Evolutionary conservation across 2,888 invertebrate species (phyloP), one percentile per base, ranked within the genome.

Genomic region (Meteorus cinctellus): DNA sequence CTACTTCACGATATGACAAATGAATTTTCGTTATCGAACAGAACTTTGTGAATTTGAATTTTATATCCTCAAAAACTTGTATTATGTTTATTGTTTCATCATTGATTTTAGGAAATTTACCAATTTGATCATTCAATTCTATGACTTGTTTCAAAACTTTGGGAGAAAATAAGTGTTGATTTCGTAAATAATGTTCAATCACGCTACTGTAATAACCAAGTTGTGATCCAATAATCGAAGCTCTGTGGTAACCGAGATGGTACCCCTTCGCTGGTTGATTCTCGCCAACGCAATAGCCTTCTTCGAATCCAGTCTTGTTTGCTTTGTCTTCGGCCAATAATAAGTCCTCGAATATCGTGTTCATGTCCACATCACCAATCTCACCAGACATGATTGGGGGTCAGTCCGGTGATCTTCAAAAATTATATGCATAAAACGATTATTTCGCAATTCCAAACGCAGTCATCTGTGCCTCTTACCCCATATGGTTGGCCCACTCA

Each of bases 221-320:
- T 90, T 96, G 95, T 65, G 93, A 92, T 3, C 96, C 96, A 24
- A 96, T 86, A 86, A 94, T 93, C 71, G 94, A 92, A 12, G 95
- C 96, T 88, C 94, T 92, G 79, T 95, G 94, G 86, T 95, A 95
- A 1, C 96, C 96, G 78, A 94, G 90, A 87, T 95, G 94, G 86
- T 92, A 95, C 1, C 93, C 95, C 86, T 94, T 93, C 24, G 92
- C 86, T 60, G 86, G 81, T 82, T 93, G 91, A 45, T 89, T 88
- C 69, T 88, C 88, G 0, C 95, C 96, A 81, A 91, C 91, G 76
- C 90, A 86, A 79, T 91, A 93, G 5, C 96, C 96, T 89, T 95
- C 93, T 72, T 92, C 87, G 87, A 94, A 96, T 75, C 94, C 93
- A 82, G 91, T 84, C 76, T 92, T 90, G 59, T 92, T 92, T 71